Evolutionary conservation across 2,113 vertebrate genomes (phyloP).

Genomic region (Pseudopipra pipra): DNA sequence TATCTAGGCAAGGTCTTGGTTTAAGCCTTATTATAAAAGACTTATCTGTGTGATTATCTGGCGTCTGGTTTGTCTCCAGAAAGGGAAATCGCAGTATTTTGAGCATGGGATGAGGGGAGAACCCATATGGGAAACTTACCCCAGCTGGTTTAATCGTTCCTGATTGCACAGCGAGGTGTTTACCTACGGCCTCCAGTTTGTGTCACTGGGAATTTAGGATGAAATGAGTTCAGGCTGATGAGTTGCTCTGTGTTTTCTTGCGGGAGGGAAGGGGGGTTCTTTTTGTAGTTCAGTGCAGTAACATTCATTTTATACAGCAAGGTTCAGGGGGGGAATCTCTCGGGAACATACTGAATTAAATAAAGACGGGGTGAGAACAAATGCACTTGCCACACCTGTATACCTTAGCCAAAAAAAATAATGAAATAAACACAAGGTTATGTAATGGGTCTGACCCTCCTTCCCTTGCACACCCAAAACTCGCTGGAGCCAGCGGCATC

Average conservation of each 20-base stretch:
- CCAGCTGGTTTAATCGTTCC: not conserved
- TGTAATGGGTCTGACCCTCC: not conserved
- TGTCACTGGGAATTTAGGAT: not conserved
- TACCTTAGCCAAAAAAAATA: not conserved
- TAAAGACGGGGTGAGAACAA: slow-evolving; percentile 30
- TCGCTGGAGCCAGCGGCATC: not conserved
- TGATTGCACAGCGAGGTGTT: not conserved
- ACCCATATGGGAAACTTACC: slow-evolving; percentile 26
- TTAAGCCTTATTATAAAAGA: slow-evolving; percentile 78
- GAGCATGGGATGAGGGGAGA: slow-evolving; percentile 42
- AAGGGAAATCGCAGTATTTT: slow-evolving; percentile 63
- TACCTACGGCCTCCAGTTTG: not conserved
- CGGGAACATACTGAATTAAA: slow-evolving; percentile 47
- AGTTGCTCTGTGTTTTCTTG: not conserved
- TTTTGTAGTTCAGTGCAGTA: slow-evolving; percentile 70
- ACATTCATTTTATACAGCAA: slow-evolving; percentile 62
- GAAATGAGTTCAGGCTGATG: slow-evolving; percentile 29
- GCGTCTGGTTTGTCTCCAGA: slow-evolving; percentile 73
- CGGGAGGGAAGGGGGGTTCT: not conserved
- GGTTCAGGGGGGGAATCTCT: not conserved
- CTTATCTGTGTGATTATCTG: slow-evolving; percentile 78
- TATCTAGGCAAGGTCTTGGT: slow-evolving; percentile 81
- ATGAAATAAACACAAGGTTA: not conserved
- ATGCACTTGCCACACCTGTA: slow-evolving; percentile 30
- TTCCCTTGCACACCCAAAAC: slow-evolving; percentile 19